phyloP scores from a whole-genome alignment of 2,797 vertebrate species.

The Craterocephalus amniculus region DNA sequence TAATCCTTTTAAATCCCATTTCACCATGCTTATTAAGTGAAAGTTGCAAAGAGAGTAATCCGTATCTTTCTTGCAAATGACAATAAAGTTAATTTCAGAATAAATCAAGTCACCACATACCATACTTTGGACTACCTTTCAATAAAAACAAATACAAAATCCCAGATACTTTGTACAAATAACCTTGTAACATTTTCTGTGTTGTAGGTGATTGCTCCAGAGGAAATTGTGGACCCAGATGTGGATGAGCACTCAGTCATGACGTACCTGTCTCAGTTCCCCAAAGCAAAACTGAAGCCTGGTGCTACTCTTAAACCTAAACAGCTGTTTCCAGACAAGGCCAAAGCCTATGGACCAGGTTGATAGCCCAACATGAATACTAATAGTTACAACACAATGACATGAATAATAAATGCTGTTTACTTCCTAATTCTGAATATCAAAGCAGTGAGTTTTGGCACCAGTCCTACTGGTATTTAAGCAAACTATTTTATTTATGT shows the following conservation, averaged over 20 bases:
- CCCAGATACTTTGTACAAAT: constrained; percentile 3
- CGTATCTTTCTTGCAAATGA: constrained; percentile 22
- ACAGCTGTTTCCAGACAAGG: constrained; percentile 90
- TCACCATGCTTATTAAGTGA: constrained; percentile 34
- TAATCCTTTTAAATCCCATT: constrained; percentile 57
- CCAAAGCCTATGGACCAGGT: constrained; percentile 93
- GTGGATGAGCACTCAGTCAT: constrained; percentile 96
- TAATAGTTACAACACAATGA: constrained; percentile 1
- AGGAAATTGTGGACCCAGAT: constrained; percentile 95
- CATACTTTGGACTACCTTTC: neutral
- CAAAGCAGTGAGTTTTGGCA: constrained; percentile 9
- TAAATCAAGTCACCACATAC: neutral
- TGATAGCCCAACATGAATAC: constrained; percentile 26
- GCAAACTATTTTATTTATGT: neutral
- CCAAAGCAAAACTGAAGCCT: constrained; percentile 93
- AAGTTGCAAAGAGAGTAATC: constrained; percentile 30
- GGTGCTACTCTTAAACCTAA: constrained; percentile 88
- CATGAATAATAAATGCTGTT: constrained; percentile 17
- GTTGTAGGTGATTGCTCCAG: constrained; percentile 91
- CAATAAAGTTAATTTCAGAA: constrained; percentile 13
- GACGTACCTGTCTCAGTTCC: constrained; percentile 97
- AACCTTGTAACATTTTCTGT: constrained; percentile 22
- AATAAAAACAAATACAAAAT: neutral
- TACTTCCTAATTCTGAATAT: constrained; percentile 11
- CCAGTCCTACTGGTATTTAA: neutral